A percentile compares a stretch with the other conserved stretches of the same genome.
phyloP scores from a whole-genome alignment of 2,888 invertebrate species.

The Mystacides longicornis region DNA sequence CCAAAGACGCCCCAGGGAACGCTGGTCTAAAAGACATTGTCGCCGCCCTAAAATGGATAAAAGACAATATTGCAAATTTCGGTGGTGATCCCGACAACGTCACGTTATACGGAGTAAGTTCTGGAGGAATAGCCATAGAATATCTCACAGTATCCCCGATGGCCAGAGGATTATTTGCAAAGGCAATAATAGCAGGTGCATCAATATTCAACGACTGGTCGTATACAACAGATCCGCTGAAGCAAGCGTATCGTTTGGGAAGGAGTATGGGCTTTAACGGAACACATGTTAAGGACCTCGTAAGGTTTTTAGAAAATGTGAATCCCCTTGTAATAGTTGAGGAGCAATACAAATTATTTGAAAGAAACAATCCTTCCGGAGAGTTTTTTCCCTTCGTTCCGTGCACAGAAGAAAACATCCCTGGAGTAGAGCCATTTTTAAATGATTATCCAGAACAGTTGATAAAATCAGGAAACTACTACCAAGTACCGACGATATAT shows the following conservation, averaged over 20 bases:
- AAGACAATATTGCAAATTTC: slow-evolving; percentile 35
- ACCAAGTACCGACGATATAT: slow-evolving; percentile 8
- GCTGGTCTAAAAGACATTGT: slow-evolving; percentile 41
- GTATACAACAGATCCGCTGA: slow-evolving; percentile 31
- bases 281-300: slow-evolving; percentile 33
- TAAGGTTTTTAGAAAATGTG: slow-evolving; percentile 33
- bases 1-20: slow-evolving; percentile 40
- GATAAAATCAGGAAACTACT: slow-evolving; percentile 26
- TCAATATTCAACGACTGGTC: slow-evolving; percentile 36
- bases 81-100: slow-evolving; percentile 41
- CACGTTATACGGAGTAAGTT: slow-evolving; percentile 43
- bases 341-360: slow-evolving; percentile 32
- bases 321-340: slow-evolving; percentile 34
- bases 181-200: slow-evolving; percentile 38
- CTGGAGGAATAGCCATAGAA: slow-evolving; percentile 37
- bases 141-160: slow-evolving; percentile 35
- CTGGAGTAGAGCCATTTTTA: slow-evolving; percentile 36
- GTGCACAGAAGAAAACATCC: slow-evolving; percentile 37
- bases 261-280: slow-evolving; percentile 40
- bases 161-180: slow-evolving; percentile 37
- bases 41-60: slow-evolving; percentile 42
- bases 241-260: slow-evolving; percentile 36
- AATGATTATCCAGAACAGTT: slow-evolving; percentile 37
- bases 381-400: slow-evolving; percentile 33
- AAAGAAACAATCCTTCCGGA: slow-evolving; percentile 33